Conservation (phyloP, 2,888 invertebrate genomes). For the Eupeodes latifasciatus region DNA sequence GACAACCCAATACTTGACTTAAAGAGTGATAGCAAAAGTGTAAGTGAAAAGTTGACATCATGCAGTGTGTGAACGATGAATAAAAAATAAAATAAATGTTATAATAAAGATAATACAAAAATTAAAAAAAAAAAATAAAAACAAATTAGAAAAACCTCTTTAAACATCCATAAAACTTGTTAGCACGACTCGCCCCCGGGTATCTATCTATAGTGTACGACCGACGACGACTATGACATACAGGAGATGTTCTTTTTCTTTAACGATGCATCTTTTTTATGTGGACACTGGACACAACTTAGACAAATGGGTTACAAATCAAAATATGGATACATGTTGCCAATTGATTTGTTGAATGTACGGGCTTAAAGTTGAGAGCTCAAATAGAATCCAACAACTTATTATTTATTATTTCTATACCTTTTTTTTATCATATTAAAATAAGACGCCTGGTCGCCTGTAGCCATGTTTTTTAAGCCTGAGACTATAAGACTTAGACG, state of each 20-base stretch:
- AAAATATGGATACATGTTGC: conserved; percentile 63
- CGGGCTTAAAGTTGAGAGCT: background rate
- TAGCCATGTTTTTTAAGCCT: background rate
- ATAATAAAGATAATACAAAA: background rate
- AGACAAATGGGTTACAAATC: conserved; percentile 72
- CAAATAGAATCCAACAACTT: conserved; percentile 11
- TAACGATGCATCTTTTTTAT: conserved; percentile 55
- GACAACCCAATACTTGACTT: background rate
- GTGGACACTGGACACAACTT: conserved; percentile 50
- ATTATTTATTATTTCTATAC: conserved; percentile 20
- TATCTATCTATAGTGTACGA: background rate
- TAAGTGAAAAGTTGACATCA: conserved; percentile 3
- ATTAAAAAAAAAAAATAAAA: conserved; percentile 11
- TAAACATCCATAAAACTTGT: conserved; percentile 62
- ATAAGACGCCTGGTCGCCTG: background rate
- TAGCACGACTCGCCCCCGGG: conserved; percentile 50
- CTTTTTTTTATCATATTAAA: conserved; percentile 6
- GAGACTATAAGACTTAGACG: background rate
- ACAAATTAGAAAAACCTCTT: conserved; percentile 2
- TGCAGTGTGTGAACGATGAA: conserved; percentile 10
- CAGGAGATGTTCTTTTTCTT: conserved; percentile 60
- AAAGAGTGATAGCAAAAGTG: background rate
- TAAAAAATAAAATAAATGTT: background rate
- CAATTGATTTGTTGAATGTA: conserved; percentile 60
- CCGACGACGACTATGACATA: background rate